Evolutionary conservation across 2,113 vertebrate genomes (phyloP).

Genomic region (Candoia aspera): DNA sequence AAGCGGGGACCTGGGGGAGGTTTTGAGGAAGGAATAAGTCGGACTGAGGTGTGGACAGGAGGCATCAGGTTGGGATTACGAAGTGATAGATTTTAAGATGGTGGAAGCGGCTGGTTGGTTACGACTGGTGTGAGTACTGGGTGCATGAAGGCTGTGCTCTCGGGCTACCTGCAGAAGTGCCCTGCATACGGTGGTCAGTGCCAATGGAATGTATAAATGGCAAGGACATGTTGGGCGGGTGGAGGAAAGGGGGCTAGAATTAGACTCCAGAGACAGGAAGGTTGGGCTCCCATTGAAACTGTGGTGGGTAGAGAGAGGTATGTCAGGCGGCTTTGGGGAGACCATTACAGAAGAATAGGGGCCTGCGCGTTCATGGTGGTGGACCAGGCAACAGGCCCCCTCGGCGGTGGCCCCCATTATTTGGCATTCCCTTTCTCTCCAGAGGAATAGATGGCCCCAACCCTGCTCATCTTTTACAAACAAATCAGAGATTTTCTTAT

Average conservation of each 20-base stretch:
- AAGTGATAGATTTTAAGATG: not conserved
- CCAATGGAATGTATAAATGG: too few species aligned
- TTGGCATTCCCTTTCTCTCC: too few species aligned
- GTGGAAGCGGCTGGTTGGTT: too few species aligned
- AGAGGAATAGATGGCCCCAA: too few species aligned
- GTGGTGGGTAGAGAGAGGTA: not conserved
- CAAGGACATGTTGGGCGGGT: not conserved
- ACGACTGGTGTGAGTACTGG: not conserved
- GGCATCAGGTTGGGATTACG: rapidly evolving
- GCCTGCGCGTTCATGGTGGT: too few species aligned
- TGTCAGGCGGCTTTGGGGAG: too few species aligned
- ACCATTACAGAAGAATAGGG: too few species aligned
- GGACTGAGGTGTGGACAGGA: not conserved
- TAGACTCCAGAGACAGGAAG: not conserved
- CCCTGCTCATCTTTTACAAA: not conserved
- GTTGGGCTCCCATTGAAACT: not conserved
- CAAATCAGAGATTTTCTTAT: not conserved
- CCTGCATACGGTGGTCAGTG: not conserved
- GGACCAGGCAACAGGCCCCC: too few species aligned
- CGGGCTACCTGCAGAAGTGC: not conserved
- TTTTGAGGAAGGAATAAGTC: not conserved
- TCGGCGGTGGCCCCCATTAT: not conserved
- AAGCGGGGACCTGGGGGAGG: not conserved
- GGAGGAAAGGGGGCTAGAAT: not conserved
- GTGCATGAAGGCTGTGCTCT: not conserved